phyloP scores from a whole-genome alignment of 2,113 vertebrate genomes.

The Hepsetus odoe region DNA sequence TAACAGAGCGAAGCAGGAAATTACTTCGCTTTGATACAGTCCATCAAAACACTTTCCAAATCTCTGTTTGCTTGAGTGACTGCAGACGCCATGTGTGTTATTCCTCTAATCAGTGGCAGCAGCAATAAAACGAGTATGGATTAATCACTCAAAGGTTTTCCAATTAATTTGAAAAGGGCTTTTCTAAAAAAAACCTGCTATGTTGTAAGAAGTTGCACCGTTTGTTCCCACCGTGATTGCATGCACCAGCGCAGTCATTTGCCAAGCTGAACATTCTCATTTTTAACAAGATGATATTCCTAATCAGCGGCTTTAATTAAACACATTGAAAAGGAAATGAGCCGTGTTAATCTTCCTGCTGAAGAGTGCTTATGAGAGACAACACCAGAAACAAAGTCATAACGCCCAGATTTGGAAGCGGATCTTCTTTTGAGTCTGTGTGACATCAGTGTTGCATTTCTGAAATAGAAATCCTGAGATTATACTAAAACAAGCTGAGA shows the following conservation, averaged over 20 bases:
- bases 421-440: background rate
- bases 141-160: background rate
- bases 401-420: background rate
- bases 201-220: conserved; percentile 2
- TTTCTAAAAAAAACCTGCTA: background rate
- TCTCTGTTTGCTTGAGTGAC: conserved; percentile 25
- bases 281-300: conserved; percentile 26
- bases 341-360: background rate
- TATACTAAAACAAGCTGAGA: too few relatives aligned
- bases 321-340: conserved; percentile 35
- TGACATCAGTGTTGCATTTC: background rate
- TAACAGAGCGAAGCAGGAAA: conserved; percentile 28
- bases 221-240: conserved; percentile 8
- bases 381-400: background rate
- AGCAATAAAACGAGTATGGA: background rate
- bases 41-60: conserved; percentile 26
- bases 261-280: conserved; percentile 5
- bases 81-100: background rate
- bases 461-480: background rate
- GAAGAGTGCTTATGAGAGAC: background rate
- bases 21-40: conserved; percentile 28
- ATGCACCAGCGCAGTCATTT: background rate
- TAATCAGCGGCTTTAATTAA: conserved; percentile 37
- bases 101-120: conserved; percentile 3
- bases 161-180: background rate